These are phyloP conservation scores for Eurosta solidaginis DNA, from an alignment of 1,140 invertebrate genomes.

Conservation along the genomic window DNA sequence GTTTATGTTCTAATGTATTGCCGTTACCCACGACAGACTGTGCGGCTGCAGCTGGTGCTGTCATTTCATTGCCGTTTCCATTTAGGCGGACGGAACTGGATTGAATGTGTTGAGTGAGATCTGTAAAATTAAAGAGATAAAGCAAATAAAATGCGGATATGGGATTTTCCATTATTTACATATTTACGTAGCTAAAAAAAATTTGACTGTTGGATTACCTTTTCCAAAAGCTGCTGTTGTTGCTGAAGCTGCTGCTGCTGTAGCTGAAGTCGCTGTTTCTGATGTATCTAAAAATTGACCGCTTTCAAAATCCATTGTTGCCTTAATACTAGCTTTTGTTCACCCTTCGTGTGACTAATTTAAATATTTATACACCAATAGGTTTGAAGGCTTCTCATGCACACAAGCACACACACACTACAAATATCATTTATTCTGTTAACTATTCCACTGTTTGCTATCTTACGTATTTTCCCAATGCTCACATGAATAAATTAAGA, in stretches of 20 bases:
- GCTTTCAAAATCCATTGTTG: neutral
- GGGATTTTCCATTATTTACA: too few relatives aligned
- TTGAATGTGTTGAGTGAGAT: neutral
- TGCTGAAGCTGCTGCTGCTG: neutral
- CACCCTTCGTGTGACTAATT: neutral
- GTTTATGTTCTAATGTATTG: constrained; percentile 3
- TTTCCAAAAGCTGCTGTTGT: neutral
- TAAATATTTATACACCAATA: too few relatives aligned
- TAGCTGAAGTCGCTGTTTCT: neutral
- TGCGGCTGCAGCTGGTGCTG: neutral
- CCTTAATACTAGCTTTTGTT: neutral
- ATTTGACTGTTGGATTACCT: neutral
- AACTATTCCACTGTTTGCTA: neutral
- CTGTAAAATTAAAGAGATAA: neutral
- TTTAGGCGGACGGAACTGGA: constrained; percentile 8
- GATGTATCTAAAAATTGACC: neutral
- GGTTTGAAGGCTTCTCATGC: too few relatives aligned
- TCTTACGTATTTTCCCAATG: constrained; percentile 5
- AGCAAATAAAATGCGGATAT: neutral
- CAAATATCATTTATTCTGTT: neutral
- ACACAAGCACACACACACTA: constrained; percentile 18
- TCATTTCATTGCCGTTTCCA: constrained; percentile 12
- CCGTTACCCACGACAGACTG: neutral
- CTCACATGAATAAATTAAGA: neutral
- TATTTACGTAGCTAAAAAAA: too few relatives aligned